Conservation (phyloP, 2,797 vertebrate genomes). For the Emys orbicularis region DNA sequence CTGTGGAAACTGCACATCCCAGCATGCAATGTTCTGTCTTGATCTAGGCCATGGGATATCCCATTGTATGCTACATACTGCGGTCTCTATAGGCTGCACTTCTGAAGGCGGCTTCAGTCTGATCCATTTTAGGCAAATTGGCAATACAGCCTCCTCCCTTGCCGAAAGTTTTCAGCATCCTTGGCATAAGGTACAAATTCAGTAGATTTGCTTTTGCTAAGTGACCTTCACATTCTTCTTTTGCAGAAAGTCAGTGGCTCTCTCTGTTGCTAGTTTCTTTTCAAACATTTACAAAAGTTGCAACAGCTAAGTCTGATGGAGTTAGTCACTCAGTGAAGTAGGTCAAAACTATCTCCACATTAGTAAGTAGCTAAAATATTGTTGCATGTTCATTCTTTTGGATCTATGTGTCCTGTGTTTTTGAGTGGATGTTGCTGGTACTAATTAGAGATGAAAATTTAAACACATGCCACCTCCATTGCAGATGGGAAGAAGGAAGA, state of each 20-base stretch:
- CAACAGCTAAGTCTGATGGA: background rate
- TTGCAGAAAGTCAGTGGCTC: background rate
- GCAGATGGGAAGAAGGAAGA: background rate
- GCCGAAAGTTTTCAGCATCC: accelerated
- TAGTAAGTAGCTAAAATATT: background rate
- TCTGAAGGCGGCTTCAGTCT: background rate
- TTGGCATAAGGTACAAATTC: background rate
- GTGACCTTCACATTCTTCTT: background rate
- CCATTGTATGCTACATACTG: background rate
- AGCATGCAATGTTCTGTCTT: background rate
- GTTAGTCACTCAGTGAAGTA: background rate
- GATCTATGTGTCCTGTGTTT: background rate
- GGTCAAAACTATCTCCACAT: background rate
- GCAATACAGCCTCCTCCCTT: background rate
- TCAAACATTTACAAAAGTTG: background rate
- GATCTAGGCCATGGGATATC: background rate
- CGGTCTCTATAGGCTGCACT: background rate
- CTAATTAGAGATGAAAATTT: background rate
- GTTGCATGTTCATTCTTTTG: background rate
- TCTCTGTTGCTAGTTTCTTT: background rate
- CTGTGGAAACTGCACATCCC: background rate
- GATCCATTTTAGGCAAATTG: background rate
- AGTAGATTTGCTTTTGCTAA: background rate
- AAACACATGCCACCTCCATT: background rate
- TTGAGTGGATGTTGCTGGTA: background rate